Percentiles rank a stretch among this genome's conserved stretches.
Evolutionary conservation across 2,113 vertebrate species (phyloP).

Genomic region (Thermophis baileyi): DNA sequence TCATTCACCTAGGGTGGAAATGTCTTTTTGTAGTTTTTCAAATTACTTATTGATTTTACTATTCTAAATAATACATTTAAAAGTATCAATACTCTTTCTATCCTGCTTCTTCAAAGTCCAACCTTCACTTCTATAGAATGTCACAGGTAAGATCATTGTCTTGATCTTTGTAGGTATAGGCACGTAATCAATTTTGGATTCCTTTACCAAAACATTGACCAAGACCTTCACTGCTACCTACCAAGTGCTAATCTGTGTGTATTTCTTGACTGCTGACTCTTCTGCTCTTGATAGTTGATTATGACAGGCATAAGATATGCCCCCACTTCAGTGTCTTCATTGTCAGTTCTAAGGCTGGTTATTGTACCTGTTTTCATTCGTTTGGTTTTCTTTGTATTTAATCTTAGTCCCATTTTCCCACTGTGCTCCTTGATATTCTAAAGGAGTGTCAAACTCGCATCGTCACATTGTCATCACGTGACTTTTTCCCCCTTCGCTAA

Average conservation of each 20-base stretch:
- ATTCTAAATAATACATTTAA: not conserved
- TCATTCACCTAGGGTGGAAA: not conserved
- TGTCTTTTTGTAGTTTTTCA: not conserved
- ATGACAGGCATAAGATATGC: not conserved
- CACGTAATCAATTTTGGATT: not conserved
- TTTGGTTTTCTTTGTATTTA: not conserved
- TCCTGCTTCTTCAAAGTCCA: not conserved
- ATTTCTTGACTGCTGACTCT: not conserved
- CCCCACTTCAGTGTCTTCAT: not conserved
- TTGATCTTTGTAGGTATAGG: not conserved
- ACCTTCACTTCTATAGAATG: not conserved
- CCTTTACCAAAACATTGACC: not conserved
- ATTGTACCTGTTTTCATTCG: not conserved
- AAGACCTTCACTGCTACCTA: not conserved
- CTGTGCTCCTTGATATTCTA: not conserved
- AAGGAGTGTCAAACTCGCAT: too few relatives aligned
- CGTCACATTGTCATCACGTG: too few relatives aligned
- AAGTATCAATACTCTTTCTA: not conserved
- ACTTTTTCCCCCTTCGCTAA: too few relatives aligned
- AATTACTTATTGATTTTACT: not conserved
- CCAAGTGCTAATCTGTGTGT: not conserved
- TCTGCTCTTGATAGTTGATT: not conserved
- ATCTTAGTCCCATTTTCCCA: not conserved
- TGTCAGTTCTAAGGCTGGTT: not conserved
- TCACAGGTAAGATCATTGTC: not conserved